Evolutionary conservation across 2,797 vertebrate species (phyloP).

Genomic region (Sebastes flavidus): DNA sequence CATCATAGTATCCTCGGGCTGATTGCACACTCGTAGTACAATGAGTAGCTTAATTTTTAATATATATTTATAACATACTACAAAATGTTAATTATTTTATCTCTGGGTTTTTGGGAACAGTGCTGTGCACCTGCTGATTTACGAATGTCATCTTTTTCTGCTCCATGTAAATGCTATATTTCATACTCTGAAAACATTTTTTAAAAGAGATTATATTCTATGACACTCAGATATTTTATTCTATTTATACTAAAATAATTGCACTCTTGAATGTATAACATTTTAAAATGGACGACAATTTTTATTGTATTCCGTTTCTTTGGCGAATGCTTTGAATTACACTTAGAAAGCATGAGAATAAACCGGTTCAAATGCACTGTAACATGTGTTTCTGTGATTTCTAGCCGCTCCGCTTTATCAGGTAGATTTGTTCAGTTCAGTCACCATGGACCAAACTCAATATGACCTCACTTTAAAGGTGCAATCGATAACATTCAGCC

Average conservation of each 20-base stretch:
- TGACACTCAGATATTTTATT: conserved; percentile 64
- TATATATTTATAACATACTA: conserved; percentile 60
- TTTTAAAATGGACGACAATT: conserved; percentile 34
- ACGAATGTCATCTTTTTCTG: conserved; percentile 48
- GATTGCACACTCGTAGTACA: conserved; percentile 38
- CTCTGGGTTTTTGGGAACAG: conserved; percentile 67
- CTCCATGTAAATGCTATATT: conserved; percentile 56
- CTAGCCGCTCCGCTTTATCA: background rate
- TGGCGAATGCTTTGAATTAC: conserved; percentile 51
- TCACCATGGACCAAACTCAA: background rate
- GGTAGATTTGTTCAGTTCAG: background rate
- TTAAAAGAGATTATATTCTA: conserved; percentile 65
- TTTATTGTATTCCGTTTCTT: conserved; percentile 46
- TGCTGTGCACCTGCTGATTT: conserved; percentile 55
- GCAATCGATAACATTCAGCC: no score
- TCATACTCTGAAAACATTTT: conserved; percentile 58
- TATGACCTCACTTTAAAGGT: background rate
- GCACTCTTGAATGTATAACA: conserved; percentile 58
- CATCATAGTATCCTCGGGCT: conserved; percentile 3
- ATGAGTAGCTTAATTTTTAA: conserved; percentile 51
- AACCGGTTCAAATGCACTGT: conserved; percentile 32
- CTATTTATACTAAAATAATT: conserved; percentile 67
- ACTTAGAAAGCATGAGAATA: conserved; percentile 52
- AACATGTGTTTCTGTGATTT: conserved; percentile 7
- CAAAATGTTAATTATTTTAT: conserved; percentile 33